Evolutionary conservation across 2,797 vertebrate genomes (phyloP).

Genomic region (Threskiornis aethiopicus): DNA sequence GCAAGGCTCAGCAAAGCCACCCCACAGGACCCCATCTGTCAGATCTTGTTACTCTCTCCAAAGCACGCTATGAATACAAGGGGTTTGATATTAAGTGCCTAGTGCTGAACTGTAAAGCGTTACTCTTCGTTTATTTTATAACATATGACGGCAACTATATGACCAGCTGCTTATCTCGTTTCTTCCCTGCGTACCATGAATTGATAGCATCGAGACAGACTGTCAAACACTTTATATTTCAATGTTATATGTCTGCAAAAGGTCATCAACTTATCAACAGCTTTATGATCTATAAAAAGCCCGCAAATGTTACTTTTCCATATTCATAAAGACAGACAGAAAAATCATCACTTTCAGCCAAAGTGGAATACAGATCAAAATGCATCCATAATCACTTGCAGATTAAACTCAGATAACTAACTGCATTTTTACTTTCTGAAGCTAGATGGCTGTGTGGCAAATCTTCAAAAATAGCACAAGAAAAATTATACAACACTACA

Average conservation of each 20-base stretch:
- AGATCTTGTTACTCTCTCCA: background rate
- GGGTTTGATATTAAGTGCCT: background rate
- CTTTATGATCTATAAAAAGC: constrained; percentile 21
- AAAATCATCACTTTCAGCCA: background rate
- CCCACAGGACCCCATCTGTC: background rate
- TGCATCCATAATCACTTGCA: background rate
- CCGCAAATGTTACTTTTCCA: constrained; percentile 4
- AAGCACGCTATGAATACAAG: background rate
- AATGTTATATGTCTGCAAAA: background rate
- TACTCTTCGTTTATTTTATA: background rate
- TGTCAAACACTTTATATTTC: background rate
- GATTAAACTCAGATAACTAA: background rate
- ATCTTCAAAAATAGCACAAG: background rate
- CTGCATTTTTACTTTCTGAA: background rate
- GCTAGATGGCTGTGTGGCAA: background rate
- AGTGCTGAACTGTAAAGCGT: background rate
- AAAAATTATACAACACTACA: background rate
- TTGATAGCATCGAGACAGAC: background rate
- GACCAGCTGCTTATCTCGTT: background rate
- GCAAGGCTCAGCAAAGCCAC: background rate
- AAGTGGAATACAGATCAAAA: background rate
- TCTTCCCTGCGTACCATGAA: background rate
- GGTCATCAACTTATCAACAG: constrained; percentile 17
- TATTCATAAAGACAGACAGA: background rate
- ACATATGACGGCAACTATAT: background rate